Base-by-base conservation (phyloP, 2,888 invertebrate species). In the Octodonta nipae region DNA sequence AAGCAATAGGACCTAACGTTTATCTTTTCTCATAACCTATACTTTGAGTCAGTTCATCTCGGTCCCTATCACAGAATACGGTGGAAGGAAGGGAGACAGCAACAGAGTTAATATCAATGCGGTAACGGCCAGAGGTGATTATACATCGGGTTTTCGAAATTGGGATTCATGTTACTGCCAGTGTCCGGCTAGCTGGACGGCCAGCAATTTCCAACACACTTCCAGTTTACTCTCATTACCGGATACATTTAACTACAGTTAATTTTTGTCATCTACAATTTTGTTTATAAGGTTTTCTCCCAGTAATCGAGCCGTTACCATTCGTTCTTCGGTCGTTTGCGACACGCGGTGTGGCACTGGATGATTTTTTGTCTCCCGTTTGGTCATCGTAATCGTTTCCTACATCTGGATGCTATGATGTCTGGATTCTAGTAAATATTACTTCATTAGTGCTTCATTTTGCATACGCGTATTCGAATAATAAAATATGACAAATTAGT, bases 241-340 rank as follows among this genome's bases (percentile, higher is more conserved):
- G 45, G 51, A 51, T 51, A 48, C 55, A 52, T 52, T 55, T 52
- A 52, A 51, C 53, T 50, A 54, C 47, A 55, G 56, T 55, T 56
- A 57, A 58, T 58, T 58, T 59, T 59, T 58, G 57, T 56, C 57
- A 54, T 53, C 49, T 51, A 48, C 53, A 56, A 58, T 57, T 58
- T 57, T 58, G 55, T 57, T 57, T 58, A 58, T 55, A 54, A 49
- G 50, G 53, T 47, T 49, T n/a, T 49, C 44, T 41, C 37, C 40
- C 27, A 35, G 43, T 37, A 33, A 43, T 44, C 40, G 39, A 35
- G 42, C 41, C 42, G 40, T 40, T 43, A 37, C 36, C 28, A 37
- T 34, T 34, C 25, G 41, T 43, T 38, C 38, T 42, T 41, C 33
- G 26, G 40, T 42, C 43, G 43, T 49, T 49, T 44, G 42, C 38